Conservation (phyloP, 2,797 vertebrate species). For the Pantherophis vulpinus region DNA sequence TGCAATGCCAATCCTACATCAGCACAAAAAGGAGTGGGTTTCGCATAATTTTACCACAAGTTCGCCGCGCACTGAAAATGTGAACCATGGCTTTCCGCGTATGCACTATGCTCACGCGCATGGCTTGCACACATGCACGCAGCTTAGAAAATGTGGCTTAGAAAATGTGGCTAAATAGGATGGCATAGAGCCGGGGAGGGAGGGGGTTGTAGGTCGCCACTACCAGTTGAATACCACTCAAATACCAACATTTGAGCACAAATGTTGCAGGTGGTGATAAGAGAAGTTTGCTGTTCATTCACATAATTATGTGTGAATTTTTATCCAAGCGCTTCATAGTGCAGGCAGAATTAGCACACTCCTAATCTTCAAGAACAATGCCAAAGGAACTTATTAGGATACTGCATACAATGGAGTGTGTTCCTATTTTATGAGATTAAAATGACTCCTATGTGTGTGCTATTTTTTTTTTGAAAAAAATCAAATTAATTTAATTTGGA, state of each 20-base stretch:
- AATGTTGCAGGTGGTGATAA: background rate
- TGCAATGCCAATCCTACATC: background rate
- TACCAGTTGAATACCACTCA: too few species aligned
- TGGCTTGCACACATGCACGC: too few species aligned
- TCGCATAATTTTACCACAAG: too few species aligned
- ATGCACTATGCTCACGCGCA: too few species aligned
- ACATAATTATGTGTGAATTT: background rate
- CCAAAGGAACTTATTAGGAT: background rate
- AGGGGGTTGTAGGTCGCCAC: fast-evolving
- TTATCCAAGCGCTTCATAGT: background rate
- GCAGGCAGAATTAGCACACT: background rate
- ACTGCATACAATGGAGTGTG: background rate
- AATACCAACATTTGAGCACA: too few species aligned
- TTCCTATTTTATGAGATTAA: background rate
- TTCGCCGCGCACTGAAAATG: too few species aligned
- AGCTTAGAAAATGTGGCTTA: too few species aligned
- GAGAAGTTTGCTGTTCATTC: background rate
- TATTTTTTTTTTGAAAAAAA: background rate
- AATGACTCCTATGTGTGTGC: background rate
- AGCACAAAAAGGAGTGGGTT: background rate
- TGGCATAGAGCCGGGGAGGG: too few species aligned
- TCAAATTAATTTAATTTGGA: background rate
- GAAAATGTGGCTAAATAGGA: too few species aligned
- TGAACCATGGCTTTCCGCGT: too few species aligned
- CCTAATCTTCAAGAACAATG: background rate